phyloP scores from a whole-genome alignment of 2,113 vertebrate genomes.

The Macroglossus sobrinus region DNA sequence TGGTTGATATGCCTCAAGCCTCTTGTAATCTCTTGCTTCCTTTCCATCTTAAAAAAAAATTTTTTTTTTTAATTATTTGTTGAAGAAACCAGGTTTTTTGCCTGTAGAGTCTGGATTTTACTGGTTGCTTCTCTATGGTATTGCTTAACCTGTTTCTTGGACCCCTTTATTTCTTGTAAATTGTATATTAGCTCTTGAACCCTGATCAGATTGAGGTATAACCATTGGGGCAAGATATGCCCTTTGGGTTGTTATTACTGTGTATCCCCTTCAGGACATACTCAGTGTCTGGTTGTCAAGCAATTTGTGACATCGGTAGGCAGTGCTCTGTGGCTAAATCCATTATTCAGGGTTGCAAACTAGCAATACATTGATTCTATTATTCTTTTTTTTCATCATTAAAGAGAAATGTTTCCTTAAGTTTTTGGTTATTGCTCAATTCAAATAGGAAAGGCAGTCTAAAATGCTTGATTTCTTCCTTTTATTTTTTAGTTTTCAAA shows the following conservation, averaged over 20 bases:
- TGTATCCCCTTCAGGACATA: too few species aligned
- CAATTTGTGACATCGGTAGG: rapidly evolving
- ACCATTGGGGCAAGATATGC: rapidly evolving
- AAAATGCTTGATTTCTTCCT: not conserved
- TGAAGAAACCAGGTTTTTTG: not conserved
- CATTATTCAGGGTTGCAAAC: not conserved
- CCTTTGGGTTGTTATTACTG: not conserved
- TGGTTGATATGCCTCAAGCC: not conserved
- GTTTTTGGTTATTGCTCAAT: not conserved
- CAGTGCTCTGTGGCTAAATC: not conserved
- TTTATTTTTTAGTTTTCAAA: not conserved
- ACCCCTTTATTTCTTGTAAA: not conserved
- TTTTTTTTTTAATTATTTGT: not conserved
- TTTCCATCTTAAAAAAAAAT: not conserved
- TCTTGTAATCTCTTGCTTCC: not conserved
- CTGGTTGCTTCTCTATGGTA: not conserved
- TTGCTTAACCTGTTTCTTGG: not conserved
- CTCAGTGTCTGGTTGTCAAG: too few species aligned
- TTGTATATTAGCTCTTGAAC: not conserved
- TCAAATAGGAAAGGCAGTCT: not conserved
- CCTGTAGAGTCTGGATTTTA: not conserved
- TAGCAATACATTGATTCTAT: not conserved
- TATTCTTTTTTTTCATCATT: not conserved
- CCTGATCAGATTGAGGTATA: not conserved
- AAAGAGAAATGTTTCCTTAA: not conserved